phyloP scores from a whole-genome alignment of 2,797 vertebrate species.

The Sebastes matsubarae region DNA sequence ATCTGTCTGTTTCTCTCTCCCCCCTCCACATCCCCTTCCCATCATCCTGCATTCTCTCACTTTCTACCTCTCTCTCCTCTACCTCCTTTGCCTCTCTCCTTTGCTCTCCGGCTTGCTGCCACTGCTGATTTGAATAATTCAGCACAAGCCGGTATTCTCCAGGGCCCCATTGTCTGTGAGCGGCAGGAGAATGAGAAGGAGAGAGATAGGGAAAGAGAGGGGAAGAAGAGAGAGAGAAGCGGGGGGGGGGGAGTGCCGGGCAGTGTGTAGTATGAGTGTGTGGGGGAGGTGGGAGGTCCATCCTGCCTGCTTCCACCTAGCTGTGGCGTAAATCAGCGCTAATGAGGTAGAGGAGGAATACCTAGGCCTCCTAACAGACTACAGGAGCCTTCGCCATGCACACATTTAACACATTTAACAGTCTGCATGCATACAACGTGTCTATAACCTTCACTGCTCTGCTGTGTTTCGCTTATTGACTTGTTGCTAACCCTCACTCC shows the following conservation, averaged over 20 bases:
- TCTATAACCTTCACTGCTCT: conserved; percentile 66
- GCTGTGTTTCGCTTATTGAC: conserved; percentile 73
- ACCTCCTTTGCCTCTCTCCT: conserved; percentile 70
- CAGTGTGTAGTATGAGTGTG: conserved; percentile 32
- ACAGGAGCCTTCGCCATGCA: conserved; percentile 55
- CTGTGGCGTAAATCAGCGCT: conserved; percentile 83
- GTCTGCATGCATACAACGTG: conserved; percentile 51
- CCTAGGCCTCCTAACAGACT: conserved; percentile 59
- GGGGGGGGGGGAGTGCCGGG: conserved; percentile 31
- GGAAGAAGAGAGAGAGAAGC: neutral
- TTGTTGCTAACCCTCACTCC: conserved; percentile 76
- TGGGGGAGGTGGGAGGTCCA: conserved; percentile 64
- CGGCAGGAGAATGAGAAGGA: conserved; percentile 80
- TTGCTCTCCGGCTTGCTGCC: conserved; percentile 82
- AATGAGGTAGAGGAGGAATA: conserved; percentile 83
- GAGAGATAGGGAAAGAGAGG: conserved; percentile 67
- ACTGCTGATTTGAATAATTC: conserved; percentile 87
- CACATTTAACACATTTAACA: conserved; percentile 60
- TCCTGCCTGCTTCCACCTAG: conserved; percentile 76
- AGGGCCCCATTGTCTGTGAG: conserved; percentile 84
- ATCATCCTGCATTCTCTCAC: conserved; percentile 58
- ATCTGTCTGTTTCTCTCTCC: conserved; percentile 34
- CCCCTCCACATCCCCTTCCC: conserved; percentile 44
- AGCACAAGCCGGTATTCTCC: conserved; percentile 83
- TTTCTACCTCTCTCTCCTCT: conserved; percentile 25